Evolutionary conservation across 1,140 invertebrate genomes (phyloP), one percentile per base, ranked within the genome.

Genomic region (Leptinotarsa undecemlineata): DNA sequence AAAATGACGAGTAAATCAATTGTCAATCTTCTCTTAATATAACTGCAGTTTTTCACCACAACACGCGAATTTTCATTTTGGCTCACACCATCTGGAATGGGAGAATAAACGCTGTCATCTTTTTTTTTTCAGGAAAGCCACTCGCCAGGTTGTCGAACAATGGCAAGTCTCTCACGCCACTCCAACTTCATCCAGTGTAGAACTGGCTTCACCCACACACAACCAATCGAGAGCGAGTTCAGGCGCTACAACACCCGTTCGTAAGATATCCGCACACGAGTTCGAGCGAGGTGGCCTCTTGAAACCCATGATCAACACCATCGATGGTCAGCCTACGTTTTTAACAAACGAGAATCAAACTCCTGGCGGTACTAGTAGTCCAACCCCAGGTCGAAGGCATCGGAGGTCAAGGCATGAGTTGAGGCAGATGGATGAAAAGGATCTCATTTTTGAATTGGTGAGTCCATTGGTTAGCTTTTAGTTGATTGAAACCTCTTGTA

Each of bases 221-320:
- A 86, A 87, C 68, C 86, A 87, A 48, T 90, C 90, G 26, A 87
- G 91, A 48, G 89, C 85, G 62, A 89, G 91, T 13, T 94, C 93
- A 0, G 95, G 95, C 4, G 93, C 94, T 14, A 94, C 95, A 66
- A 96, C 96, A 21, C 96, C 96, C 13, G 95, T 98, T 57, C 90
- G 96, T 72, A 98, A 98, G 88, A 97, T 98, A 81, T 98, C 96
- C 3, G 96, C 96, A 13, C 95, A 97, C 85, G 96, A 98, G 84
- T 98, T 98, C 84, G 96, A 98, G 85, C 90, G 94, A 3, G 95
- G 95, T 1, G 95, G 96, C 60, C 88, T 96, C 8, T 85, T 97
- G 60, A 96, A 96, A 84, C 96, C 96, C 63, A 94, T 98, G 84
- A 93, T 98, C 63, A 91, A 88, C 17, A 95, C 94, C 3, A 92